Evolutionary conservation across 2,797 vertebrate genomes (phyloP), one percentile per base, ranked within the genome.

Genomic region (Melanotaenia maccullochi): DNA sequence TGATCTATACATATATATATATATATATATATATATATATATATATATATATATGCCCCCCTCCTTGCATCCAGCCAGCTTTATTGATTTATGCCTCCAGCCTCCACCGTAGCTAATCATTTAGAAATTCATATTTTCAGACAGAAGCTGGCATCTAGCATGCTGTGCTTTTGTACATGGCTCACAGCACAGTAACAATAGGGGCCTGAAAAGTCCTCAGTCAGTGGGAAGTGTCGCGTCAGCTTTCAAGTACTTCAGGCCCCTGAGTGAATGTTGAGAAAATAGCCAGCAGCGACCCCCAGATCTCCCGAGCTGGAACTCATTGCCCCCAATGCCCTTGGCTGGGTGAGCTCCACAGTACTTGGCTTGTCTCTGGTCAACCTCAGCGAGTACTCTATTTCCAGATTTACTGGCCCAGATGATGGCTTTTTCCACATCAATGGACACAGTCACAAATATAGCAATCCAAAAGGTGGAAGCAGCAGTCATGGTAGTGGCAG

Each of bases 371-470:
- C 90, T 89, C 71, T 71, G 87, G 80, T 79, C 62, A 90, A 94
- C 94, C 93, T 88, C 82, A 9, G 84, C 84, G 81, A 91, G 85
- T 93, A 92, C 92, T 95, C 93, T 89, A 95, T 95, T 95, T 95
- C 93, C 93, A 95, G 89, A 94, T 93, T 90, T 93, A 92, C 91
- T 94, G 94, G 92, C 93, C 92, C 93, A 93, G 91, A 94, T 94
- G 94, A 95, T 95, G 91, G 92, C 91, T 95, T 95, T 95, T 95
- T 95, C 92, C 93, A 93, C 93, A 91, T 92, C 94, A 91, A 78
- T 93, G 88, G 87, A 70, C 90, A 76, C 91, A 86, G 89, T 89
- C 89, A 91, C 93, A 95, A 95, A 95, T 94, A 94, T 91, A 94
- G 92, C 84, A 86, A 91, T 92, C 87, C 83, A 78, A 91, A 89